Evolutionary conservation across 2,797 vertebrate genomes (phyloP).

Genomic region (Tadarida brasiliensis): DNA sequence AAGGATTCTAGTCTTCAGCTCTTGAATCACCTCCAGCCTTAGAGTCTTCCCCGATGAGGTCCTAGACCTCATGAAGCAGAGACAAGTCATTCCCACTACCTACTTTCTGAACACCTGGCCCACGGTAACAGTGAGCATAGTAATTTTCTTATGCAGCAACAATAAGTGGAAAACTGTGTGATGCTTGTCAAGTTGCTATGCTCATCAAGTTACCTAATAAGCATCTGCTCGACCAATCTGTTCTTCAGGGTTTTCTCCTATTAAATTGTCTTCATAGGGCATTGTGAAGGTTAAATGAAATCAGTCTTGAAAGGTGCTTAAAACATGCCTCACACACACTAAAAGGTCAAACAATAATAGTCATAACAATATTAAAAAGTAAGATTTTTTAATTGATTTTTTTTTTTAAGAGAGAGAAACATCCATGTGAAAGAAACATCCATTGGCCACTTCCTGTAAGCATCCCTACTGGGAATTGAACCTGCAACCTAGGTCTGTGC

Average conservation of each 20-base stretch:
- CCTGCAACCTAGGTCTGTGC: no score
- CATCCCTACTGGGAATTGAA: no score
- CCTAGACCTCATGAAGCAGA: neutral
- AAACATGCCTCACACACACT: neutral
- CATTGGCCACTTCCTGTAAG: no score
- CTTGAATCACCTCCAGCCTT: neutral
- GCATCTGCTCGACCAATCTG: neutral
- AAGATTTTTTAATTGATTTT: no score
- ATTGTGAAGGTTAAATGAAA: neutral
- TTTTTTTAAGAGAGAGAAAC: no score
- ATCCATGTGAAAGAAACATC: no score
- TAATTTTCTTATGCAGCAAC: neutral
- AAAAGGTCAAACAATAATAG: neutral
- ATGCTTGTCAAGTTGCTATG: neutral
- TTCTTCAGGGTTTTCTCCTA: neutral
- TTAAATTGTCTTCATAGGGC: neutral
- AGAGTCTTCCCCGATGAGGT: neutral
- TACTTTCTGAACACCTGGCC: neutral
- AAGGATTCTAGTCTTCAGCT: neutral
- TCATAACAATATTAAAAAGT: neutral
- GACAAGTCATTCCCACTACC: neutral
- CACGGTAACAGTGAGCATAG: neutral
- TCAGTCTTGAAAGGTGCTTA: neutral
- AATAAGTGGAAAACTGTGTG: neutral
- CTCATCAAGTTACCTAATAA: neutral